Base-by-base conservation (phyloP, 2,113 vertebrate genomes). In the Cryptomyrus ogoouensis region DNA sequence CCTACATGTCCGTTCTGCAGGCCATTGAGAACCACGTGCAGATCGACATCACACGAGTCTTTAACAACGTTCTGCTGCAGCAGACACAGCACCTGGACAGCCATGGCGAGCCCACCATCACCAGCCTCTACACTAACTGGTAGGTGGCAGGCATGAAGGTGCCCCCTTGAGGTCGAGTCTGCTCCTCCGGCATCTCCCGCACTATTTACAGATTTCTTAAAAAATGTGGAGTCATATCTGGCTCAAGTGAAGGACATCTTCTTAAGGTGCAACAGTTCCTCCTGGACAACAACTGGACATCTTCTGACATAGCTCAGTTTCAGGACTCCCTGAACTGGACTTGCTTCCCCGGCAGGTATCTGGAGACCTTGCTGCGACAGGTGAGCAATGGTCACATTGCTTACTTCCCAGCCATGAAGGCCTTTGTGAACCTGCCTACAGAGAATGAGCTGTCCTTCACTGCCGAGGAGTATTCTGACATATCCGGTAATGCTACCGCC, bases 11-110 rank as follows among this genome's bases (percentile, higher is more conserved):
- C 1, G 98, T 99, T 74, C 97, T 99, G 5, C 98, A 99, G 91
- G 99, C 98, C 90, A 99, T 99, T 94, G 98, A 99, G 96, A 99
- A 99, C 92, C 99, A 99, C 91, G 98, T 99, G 91, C 98, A 98
- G 93, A 99, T 99, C 2, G 98, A 99, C 96, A 99, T 99, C 91
- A 99, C 98, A 17, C 96, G 98, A 88, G 98, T 99, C 46, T 99
- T 99, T 93, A 99, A 99, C 95, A 99, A 99, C 1, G 98, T 99
- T 87, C 97, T 99, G 91, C 97, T 99, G 92, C 98, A 99, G 93
- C 98, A 99, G 96, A 99, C 98, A 7, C 98, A 99, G 93, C 98
- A 99, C 95, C 97, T 99, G 95, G 98, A 99, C 93, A 99, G 98
- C 92, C 98, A 99, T 17, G 98, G 98, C 80, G 98, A 99, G 87